These are phyloP conservation scores for Ferrisia virgata DNA, from an alignment of 2,888 invertebrate genomes.

Conservation along the genomic window DNA sequence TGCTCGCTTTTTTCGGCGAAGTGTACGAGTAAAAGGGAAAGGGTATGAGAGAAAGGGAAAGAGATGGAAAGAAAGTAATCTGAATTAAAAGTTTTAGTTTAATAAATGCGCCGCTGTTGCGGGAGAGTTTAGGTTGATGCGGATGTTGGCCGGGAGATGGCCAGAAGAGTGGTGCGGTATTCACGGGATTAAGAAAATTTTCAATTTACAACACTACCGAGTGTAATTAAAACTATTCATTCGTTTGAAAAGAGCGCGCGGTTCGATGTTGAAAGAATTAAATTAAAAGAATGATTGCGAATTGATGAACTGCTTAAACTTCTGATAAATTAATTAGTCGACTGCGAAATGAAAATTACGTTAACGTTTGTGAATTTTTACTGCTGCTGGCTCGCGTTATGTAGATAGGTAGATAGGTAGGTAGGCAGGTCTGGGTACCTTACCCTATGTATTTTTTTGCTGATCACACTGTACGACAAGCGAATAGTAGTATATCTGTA, in stretches of 20 bases:
- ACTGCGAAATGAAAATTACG: neutral
- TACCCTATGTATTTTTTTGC: too few relatives aligned
- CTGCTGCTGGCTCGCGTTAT: too few relatives aligned
- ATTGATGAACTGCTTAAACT: slow-evolving; percentile 26
- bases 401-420: too few relatives aligned
- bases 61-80: neutral
- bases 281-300: slow-evolving; percentile 21
- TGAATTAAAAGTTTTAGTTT: slow-evolving; percentile 13
- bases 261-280: slow-evolving; percentile 8
- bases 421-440: too few relatives aligned
- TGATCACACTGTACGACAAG: too few relatives aligned
- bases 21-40: neutral
- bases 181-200: neutral
- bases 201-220: slow-evolving; percentile 12
- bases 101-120: neutral
- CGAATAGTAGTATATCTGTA: too few relatives aligned
- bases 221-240: slow-evolving; percentile 26
- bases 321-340: slow-evolving; percentile 11
- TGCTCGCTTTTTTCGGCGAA: neutral
- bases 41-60: neutral
- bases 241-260: neutral
- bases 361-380: neutral
- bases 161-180: neutral
- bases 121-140: neutral
- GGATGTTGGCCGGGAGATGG: neutral